Percentiles rank a stretch among this genome's conserved stretches.
These are phyloP conservation scores for Spodoptera picta DNA, from an alignment of 2,888 invertebrate genomes.

Conservation along the genomic window DNA sequence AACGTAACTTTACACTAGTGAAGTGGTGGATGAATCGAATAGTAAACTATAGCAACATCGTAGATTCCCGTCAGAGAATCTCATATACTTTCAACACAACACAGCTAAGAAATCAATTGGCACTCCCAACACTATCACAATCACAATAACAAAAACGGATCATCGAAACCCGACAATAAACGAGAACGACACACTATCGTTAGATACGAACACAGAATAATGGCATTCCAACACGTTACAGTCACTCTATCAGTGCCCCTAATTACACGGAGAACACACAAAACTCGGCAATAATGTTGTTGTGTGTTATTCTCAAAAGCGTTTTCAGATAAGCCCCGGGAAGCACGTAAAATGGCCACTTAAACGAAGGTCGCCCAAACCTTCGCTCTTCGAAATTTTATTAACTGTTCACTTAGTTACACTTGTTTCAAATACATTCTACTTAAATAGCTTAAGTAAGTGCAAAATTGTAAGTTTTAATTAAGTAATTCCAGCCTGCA, in stretches of 20 bases:
- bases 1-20: no score
- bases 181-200: conserved; percentile 9
- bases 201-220: conserved; percentile 35
- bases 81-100: no score
- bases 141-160: conserved; percentile 19
- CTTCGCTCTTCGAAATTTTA: conserved; percentile 61
- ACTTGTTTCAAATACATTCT: conserved; percentile 39
- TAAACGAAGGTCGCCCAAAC: conserved; percentile 58
- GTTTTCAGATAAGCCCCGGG: conserved; percentile 62
- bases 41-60: no score
- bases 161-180: conserved; percentile 23
- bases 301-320: conserved; percentile 57
- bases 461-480: conserved; percentile 11
- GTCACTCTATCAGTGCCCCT: conserved; percentile 23
- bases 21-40: no score
- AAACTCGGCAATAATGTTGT: conserved; percentile 52
- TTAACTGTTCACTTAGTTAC: conserved; percentile 56
- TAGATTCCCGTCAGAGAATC: no score
- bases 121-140: not conserved
- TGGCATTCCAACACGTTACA: conserved; percentile 26
- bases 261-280: conserved; percentile 44
- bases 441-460: conserved; percentile 19
- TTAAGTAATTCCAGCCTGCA: no score
- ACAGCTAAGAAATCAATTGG: no score
- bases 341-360: conserved; percentile 60